Base-by-base conservation (phyloP, 2,113 vertebrate genomes). In the Dissostichus mawsoni region DNA sequence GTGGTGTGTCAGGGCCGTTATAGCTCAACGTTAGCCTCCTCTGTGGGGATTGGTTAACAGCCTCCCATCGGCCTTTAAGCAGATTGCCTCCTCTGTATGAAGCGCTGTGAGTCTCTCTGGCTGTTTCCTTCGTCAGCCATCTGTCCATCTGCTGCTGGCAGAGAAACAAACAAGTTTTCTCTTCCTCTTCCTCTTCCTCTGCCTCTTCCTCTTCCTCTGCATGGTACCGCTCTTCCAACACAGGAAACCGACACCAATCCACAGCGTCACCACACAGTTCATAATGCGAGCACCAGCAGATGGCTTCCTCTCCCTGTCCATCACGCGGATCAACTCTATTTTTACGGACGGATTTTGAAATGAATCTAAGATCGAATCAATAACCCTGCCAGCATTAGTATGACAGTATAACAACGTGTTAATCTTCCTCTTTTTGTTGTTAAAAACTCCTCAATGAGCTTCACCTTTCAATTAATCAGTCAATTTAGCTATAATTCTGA, bases 111-210 rank as follows among this genome's bases (percentile, higher is more conserved):
- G 36, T 41, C 70, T 50, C 74, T 70, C 57, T 50, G 47, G 67
- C 36, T 61, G 2, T 20, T 72, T 65, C 36, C 17, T 33, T 9
- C 64, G 16, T 45, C 80, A 25, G 64, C 82, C 87, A 84, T 79
- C 84, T 86, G 87, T 73, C 70, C 23, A 56, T 41, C 36, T 41
- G 47, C 70, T 53, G 68, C 86, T 74, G 83, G 76, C 87, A 86
- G 47, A 48, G 33, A 44, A 66, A 0, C 7, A 64, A 56, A 75
- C 9, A 29, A 79, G 67, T 56, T 20, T 48, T 50, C 20, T 20
- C 20, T 20, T 29, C 29, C 69, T 16, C 45, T 20, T 56, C 56
- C 7, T 57, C 50, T 12, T 17, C 70, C 56, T 20, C 61, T 64
- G 80, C 69, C 51, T 69, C n/a, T n/a, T n/a, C n/a, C n/a, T n/a